Evolutionary conservation across 2,113 vertebrate species (phyloP).

Genomic region (Malurus elegans): DNA sequence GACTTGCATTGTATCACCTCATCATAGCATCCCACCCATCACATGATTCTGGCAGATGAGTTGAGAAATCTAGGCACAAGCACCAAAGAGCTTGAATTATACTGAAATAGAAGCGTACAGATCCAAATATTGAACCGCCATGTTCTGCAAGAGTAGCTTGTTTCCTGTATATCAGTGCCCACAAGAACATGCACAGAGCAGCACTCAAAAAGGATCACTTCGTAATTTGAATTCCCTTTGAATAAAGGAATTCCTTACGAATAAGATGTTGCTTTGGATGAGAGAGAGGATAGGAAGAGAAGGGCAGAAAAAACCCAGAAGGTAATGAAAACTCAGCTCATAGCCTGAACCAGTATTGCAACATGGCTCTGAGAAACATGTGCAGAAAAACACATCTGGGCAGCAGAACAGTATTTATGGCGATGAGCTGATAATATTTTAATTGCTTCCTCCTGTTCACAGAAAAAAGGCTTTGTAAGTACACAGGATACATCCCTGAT

Average conservation of each 20-base stretch:
- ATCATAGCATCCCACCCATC: neutral
- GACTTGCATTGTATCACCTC: neutral
- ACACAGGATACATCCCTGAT: neutral
- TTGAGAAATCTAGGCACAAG: neutral
- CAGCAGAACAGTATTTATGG: neutral
- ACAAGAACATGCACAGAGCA: neutral
- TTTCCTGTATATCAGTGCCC: neutral
- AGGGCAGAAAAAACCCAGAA: neutral
- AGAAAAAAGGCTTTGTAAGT: neutral
- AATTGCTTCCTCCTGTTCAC: neutral
- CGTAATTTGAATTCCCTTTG: neutral
- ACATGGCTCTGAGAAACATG: neutral
- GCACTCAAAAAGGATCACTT: neutral
- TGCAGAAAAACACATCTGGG: neutral
- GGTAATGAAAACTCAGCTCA: neutral
- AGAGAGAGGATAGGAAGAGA: neutral
- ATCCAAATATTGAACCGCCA: neutral
- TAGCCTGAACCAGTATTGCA: neutral
- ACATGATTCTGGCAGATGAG: neutral
- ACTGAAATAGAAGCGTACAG: rapidly evolving
- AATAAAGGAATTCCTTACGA: neutral
- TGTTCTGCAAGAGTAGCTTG: neutral
- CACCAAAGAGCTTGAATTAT: neutral
- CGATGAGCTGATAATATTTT: neutral
- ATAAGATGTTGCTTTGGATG: neutral